phyloP scores from a whole-genome alignment of 2,888 invertebrate genomes.

The Coelopa pilipes region DNA sequence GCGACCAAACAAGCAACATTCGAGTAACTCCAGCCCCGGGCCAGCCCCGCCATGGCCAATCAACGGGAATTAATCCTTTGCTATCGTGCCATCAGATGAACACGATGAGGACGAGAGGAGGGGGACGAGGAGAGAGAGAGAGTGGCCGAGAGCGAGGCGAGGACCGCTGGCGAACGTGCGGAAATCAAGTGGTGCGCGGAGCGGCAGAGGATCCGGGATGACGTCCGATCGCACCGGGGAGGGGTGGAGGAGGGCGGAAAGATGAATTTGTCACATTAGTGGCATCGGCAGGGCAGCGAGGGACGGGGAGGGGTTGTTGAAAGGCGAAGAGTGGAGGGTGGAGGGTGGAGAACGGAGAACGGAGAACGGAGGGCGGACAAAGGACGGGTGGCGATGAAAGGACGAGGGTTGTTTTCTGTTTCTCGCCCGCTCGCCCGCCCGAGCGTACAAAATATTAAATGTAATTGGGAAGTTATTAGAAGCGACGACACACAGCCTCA shows the following conservation, averaged over 20 bases:
- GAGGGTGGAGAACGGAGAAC: background rate
- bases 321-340: constrained; percentile 10
- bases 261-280: constrained; percentile 39
- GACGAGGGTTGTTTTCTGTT: constrained; percentile 11
- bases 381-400: background rate
- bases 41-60: constrained; percentile 11
- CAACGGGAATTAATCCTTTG: constrained; percentile 32
- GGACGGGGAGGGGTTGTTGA: background rate
- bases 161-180: constrained; percentile 7
- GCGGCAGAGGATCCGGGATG: constrained; percentile 13
- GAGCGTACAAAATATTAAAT: constrained; percentile 26
- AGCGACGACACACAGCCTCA: constrained; percentile 20
- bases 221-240: background rate
- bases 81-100: constrained; percentile 21
- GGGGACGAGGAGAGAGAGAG: background rate
- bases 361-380: background rate
- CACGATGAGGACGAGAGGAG: background rate
- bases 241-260: constrained; percentile 12
- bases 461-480: constrained; percentile 35
- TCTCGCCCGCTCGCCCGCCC: constrained; percentile 11
- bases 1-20: too few relatives aligned
- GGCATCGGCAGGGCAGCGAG: constrained; percentile 18
- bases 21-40: too few relatives aligned
- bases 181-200: constrained; percentile 13
- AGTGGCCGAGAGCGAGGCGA: background rate